phyloP scores from a whole-genome alignment of 2,797 vertebrate species.

The Prunella strophiata region DNA sequence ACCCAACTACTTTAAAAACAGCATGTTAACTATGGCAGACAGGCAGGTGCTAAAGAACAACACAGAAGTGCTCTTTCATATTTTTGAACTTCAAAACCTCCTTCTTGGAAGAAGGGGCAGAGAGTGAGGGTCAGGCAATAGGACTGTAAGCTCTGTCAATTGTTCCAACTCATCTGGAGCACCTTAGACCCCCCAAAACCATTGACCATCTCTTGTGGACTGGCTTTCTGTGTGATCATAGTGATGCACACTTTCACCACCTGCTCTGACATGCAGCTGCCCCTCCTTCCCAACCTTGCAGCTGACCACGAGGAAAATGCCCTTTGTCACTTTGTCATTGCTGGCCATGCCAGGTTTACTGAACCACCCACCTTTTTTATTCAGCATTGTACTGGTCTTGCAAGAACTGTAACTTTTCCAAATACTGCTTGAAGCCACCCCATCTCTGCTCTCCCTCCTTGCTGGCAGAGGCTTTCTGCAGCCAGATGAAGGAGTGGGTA shows the following conservation, averaged over 20 bases:
- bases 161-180: background rate
- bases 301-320: background rate
- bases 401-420: background rate
- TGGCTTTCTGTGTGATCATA: background rate
- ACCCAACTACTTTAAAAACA: background rate
- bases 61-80: background rate
- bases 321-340: background rate
- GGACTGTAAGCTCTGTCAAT: background rate
- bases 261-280: background rate
- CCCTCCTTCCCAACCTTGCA: background rate
- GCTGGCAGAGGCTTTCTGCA: background rate
- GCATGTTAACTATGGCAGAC: fast-evolving
- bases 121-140: background rate
- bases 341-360: background rate
- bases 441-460: background rate
- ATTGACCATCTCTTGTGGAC: background rate
- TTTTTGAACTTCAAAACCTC: background rate
- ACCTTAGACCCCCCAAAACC: background rate
- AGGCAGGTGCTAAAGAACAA: background rate
- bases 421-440: background rate
- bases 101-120: background rate
- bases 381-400: background rate
- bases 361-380: background rate
- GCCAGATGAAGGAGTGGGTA: background rate
- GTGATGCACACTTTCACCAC: background rate